Evolutionary conservation across 2,888 invertebrate genomes (phyloP).

Genomic region (Parelbella ahira): DNA sequence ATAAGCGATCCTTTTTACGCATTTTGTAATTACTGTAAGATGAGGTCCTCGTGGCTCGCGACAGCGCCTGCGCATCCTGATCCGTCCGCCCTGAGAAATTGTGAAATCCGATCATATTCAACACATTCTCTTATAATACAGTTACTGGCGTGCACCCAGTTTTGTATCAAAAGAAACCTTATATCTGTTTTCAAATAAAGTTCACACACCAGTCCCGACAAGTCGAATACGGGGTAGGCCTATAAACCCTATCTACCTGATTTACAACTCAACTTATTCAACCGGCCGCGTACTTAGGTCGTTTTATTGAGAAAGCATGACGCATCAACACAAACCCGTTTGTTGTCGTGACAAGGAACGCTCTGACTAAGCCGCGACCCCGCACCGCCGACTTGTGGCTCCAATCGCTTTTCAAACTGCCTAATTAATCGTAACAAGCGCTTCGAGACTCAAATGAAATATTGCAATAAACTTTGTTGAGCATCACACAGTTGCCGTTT

Average conservation of each 20-base stretch:
- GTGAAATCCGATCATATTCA: too few relatives aligned
- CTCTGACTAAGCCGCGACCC: slow-evolving; percentile 33
- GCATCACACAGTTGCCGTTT: too few relatives aligned
- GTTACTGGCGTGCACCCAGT: background rate
- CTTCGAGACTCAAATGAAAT: slow-evolving; percentile 3
- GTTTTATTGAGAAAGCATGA: slow-evolving; percentile 39
- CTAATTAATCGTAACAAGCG: slow-evolving; percentile 29
- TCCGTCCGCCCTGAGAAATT: too few relatives aligned
- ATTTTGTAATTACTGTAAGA: too few relatives aligned
- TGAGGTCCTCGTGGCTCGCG: too few relatives aligned
- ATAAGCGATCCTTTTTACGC: too few relatives aligned
- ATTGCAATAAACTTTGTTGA: background rate
- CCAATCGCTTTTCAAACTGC: slow-evolving; percentile 39
- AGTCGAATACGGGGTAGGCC: slow-evolving; percentile 13
- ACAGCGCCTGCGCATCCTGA: too few relatives aligned
- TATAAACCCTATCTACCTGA: slow-evolving; percentile 27
- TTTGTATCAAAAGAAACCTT: slow-evolving; percentile 17
- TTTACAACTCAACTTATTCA: slow-evolving; percentile 27
- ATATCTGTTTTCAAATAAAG: slow-evolving; percentile 21
- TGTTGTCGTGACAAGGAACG: slow-evolving; percentile 36
- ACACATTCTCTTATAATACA: too few relatives aligned
- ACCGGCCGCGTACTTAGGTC: slow-evolving; percentile 29
- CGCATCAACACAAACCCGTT: slow-evolving; percentile 43
- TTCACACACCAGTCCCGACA: slow-evolving; percentile 7
- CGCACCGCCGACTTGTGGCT: slow-evolving; percentile 37